A percentile compares a stretch with the other conserved stretches of the same genome.
These are phyloP conservation scores for Drosophila subquinaria DNA, from an alignment of 2,888 invertebrate genomes.

Conservation along the genomic window DNA sequence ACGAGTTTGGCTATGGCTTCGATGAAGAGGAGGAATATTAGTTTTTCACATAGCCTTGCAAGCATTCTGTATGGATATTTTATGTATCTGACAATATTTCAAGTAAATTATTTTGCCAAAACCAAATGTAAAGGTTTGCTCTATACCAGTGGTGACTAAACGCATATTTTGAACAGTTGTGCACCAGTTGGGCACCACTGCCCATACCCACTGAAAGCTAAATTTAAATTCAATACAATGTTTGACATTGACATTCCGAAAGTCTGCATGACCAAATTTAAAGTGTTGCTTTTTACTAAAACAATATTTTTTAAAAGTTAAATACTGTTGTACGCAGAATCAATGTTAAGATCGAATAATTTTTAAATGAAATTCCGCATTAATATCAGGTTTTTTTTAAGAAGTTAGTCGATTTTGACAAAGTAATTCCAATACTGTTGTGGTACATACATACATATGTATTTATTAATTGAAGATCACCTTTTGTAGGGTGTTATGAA, in stretches of 20 bases:
- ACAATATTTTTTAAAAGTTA: too few species aligned
- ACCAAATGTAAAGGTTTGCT: not conserved
- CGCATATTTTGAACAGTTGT: not conserved
- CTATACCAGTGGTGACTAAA: not conserved
- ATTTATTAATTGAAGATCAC: not conserved
- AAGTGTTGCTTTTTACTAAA: too few species aligned
- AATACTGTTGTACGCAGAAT: too few species aligned
- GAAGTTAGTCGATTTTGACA: not conserved
- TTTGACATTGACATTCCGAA: too few species aligned
- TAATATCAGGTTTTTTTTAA: too few species aligned
- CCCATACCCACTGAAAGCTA: not conserved
- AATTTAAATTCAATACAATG: too few species aligned
- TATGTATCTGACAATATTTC: not conserved
- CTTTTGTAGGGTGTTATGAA: conserved; percentile 3
- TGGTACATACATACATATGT: too few species aligned
- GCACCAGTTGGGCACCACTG: too few species aligned
- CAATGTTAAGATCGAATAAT: too few species aligned
- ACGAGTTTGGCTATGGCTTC: conserved; percentile 89
- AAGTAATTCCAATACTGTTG: not conserved
- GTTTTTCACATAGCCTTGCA: conserved; percentile 8
- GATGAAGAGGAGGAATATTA: conserved; percentile 89
- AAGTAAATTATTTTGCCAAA: not conserved
- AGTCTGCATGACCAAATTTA: too few species aligned
- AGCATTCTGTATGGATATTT: conserved; percentile 22
- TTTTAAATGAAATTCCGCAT: too few species aligned